phyloP scores from a whole-genome alignment of 2,113 vertebrate species.

The Ciconia stormi region DNA sequence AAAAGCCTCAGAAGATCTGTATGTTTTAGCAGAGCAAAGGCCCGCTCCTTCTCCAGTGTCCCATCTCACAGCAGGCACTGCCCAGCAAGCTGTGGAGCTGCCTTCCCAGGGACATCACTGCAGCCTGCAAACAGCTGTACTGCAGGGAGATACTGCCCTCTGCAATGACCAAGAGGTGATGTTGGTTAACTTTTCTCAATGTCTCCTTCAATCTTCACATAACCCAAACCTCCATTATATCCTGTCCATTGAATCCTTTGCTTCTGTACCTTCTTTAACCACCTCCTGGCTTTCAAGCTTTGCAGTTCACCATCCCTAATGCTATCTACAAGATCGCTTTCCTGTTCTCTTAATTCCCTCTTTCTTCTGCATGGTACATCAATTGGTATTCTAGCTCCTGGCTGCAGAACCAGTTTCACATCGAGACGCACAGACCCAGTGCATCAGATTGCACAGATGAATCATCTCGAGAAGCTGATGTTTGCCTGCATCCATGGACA shows the following conservation, averaged over 20 bases:
- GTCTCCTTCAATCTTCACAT: background rate
- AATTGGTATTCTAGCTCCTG: background rate
- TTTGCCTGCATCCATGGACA: background rate
- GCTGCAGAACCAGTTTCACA: background rate
- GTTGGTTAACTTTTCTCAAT: background rate
- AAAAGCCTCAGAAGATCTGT: background rate
- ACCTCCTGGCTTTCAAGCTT: background rate
- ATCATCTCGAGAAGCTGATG: background rate
- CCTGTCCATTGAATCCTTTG: background rate
- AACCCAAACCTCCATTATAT: background rate
- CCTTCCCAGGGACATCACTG: background rate
- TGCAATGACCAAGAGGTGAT: background rate
- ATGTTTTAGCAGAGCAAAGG: background rate
- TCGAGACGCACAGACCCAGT: fast-evolving
- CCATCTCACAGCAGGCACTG: background rate
- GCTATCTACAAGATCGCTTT: fast-evolving
- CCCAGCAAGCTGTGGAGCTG: background rate
- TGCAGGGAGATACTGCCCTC: background rate
- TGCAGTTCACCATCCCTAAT: background rate
- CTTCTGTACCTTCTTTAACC: background rate
- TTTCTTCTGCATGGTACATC: background rate
- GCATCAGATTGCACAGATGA: background rate
- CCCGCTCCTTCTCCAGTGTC: background rate
- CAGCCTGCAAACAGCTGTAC: background rate
- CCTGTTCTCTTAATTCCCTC: background rate